Evolutionary conservation across 2,797 vertebrate species (phyloP), one percentile per base, ranked within the genome.

Genomic region (Acanthurus lineatus): DNA sequence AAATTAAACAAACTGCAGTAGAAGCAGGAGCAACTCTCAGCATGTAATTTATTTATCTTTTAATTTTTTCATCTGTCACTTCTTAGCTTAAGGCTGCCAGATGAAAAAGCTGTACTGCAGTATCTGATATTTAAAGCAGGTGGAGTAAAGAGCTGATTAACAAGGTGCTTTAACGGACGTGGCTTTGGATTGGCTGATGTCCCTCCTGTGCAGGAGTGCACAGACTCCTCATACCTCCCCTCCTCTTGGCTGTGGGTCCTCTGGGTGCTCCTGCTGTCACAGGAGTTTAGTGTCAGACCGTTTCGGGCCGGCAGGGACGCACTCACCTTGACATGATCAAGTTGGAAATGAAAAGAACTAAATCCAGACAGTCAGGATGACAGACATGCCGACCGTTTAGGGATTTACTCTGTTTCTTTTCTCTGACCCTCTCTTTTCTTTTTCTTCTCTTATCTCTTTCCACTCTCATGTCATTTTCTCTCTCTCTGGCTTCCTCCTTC

Each of bases 281-380:
- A 53, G 35, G 32, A 25, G 60, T 72, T 94, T 73, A 93, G 53
- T 32, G 68, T 93, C 89, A 87, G 72, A 65, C 40, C 20, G 76
- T 68, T 22, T 7, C 28, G 5, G 63, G 67, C 70, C 64, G 0
- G 35, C 78, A 62, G 85, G 67, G 83, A 86, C 2, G 12, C 61
- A 57, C 85, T 90, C 89, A 90, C 88, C 90, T 92, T 91, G 89
- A 91, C 85, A 48, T 35, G 83, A 87, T 84, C 81, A 79, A 87
- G 77, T 54, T 69, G 60, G 79, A 90, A 89, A 88, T 77, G 66
- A 84, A 82, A 66, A 76, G 51, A 80, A 53, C 69, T 45, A 48
- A 74, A 82, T 72, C 69, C 79, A 85, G 57, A 82, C 75, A 28
- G 84, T 83, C 65, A 59, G 58, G 32, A 74, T 69, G 79, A 74